Evolutionary conservation across 1,140 invertebrate genomes (phyloP), one percentile per base, ranked within the genome.

Genomic region (Argopecten irradians): DNA sequence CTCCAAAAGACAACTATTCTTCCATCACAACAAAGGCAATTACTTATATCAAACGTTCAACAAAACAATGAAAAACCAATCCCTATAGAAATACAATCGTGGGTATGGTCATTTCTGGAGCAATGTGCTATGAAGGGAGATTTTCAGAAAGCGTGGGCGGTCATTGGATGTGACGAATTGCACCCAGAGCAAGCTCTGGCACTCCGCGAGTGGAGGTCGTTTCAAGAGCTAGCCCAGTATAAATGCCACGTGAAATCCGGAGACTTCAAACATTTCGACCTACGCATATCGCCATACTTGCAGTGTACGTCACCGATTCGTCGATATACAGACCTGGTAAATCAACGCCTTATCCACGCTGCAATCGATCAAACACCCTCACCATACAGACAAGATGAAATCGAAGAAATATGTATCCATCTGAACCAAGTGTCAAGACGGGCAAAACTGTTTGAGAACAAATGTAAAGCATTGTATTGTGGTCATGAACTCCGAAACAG

Each of bases 221-320:
- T 90, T 22, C 92, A 92, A 83, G 89, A 90, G 86, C 55, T 28
- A 3, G 89, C 92, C 34, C 85, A 83, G 7, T 92, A 91, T 34
- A 88, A 71, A 84, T 92, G 92, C 46, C 90, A 90, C 9, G 84
- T 82, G 5, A 46, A 86, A 34, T 83, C 13, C 34, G 82, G 86
- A 0, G 71, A 82, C 82, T 32, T 22, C 3, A 55, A 39, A 7
- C 91, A 92, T 89, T 92, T 89, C 85, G 32, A 36, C 46, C 83
- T 92, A 11, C 36, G 87, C 39, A 85, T 90, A 82, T 89, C n/a
- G 43, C 85, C 41, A 0, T 92, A 92, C 71, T 87, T 86, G 0
- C 91, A 90, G 32, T 92, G 90, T 55, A 90, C 89, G 19, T 91
- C 88, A 46, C 91, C 91, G 13, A 89, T 92, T 16, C 35, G 89